These are phyloP conservation scores for Neoitamus cyanurus DNA, from an alignment of 2,888 invertebrate genomes.

Conservation along the genomic window DNA sequence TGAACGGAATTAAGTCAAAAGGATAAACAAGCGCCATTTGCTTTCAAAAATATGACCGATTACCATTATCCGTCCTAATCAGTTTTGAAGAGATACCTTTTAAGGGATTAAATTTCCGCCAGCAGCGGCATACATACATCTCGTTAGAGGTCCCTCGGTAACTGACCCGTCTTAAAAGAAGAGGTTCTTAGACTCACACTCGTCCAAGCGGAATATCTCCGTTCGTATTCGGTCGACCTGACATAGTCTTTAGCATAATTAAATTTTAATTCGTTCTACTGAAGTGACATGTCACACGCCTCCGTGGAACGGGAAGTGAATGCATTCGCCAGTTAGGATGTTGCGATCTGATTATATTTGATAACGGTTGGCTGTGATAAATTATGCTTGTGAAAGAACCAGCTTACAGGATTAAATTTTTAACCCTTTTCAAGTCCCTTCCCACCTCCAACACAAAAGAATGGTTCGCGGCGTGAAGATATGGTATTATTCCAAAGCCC, in stretches of 20 bases:
- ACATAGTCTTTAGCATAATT: neutral
- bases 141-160: neutral
- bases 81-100: neutral
- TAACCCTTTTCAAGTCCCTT: neutral
- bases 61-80: neutral
- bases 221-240: neutral
- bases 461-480: neutral
- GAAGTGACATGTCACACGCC: neutral
- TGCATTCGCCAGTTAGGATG: neutral
- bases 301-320: neutral
- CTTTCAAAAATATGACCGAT: neutral
- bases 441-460: neutral
- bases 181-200: neutral
- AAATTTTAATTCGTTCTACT: neutral
- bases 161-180: neutral
- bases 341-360: neutral
- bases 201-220: neutral
- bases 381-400: neutral
- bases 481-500: neutral
- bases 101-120: neutral
- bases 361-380: neutral
- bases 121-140: neutral
- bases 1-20: neutral
- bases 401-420: neutral
- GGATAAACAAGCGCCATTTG: neutral